phyloP scores from a whole-genome alignment of 30 jellyfish, hydroid and myxozoan genomes.

The Hydra vulgaris region DNA sequence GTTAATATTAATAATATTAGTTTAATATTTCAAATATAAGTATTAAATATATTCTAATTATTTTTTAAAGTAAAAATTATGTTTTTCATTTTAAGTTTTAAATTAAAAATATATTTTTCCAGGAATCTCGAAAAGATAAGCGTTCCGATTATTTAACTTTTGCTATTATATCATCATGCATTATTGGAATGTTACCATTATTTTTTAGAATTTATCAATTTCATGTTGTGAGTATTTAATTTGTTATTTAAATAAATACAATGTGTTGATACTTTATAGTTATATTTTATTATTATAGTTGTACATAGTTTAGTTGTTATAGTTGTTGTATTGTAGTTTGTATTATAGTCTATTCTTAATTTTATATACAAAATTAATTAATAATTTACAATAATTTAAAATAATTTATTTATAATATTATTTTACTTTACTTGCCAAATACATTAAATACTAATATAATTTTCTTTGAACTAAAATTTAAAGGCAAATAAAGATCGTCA shows the following conservation, averaged over 20 bases:
- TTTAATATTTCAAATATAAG: not conserved
- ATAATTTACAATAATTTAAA: no score
- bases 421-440: no score
- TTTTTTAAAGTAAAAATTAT: not conserved
- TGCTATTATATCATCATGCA: constrained; percentile 43
- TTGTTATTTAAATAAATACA: not conserved
- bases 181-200: constrained; percentile 51
- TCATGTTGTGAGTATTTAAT: constrained; percentile 28
- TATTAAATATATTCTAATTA: not conserved
- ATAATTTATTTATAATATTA: no score
- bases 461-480: not conserved
- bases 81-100: not conserved
- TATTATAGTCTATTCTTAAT: no score
- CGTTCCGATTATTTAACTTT: constrained; percentile 58
- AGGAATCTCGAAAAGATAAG: constrained; percentile 22
- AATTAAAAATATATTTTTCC: not conserved
- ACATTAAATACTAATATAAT: no score
- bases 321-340: no score
- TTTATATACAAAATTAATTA: no score
- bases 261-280: no score
- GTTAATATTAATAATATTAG: not conserved
- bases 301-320: no score
- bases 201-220: constrained; percentile 37
- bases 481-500: not conserved
- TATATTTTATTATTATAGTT: no score